phyloP scores from a whole-genome alignment of 1,140 invertebrate species.

The Halyomorpha halys region DNA sequence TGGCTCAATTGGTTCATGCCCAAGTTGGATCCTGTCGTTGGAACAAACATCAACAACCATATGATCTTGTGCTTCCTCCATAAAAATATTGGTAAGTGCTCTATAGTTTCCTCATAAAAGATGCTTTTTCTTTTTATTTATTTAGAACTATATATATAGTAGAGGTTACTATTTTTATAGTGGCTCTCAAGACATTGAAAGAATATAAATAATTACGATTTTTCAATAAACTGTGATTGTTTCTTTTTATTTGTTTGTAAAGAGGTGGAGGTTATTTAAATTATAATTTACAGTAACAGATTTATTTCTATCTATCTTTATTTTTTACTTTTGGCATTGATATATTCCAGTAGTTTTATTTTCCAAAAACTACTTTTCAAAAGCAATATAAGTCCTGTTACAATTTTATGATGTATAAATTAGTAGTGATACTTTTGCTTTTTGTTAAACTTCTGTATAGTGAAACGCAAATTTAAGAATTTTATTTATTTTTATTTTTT shows the following conservation, averaged over 20 bases:
- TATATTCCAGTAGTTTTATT: neutral
- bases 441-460: neutral
- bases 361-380: neutral
- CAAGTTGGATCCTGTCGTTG: constrained; percentile 36
- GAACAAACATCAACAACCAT: constrained; percentile 38
- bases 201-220: no score
- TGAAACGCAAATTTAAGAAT: no score
- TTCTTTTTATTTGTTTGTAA: no score
- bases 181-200: no score
- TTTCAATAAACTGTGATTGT: no score
- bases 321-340: no score
- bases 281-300: no score
- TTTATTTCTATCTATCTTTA: no score
- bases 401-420: neutral
- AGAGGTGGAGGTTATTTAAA: no score
- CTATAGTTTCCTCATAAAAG: neutral
- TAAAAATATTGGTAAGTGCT: constrained; percentile 31
- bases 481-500: constrained; percentile 3
- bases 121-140: no score
- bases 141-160: no score
- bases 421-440: neutral
- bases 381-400: neutral
- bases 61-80: constrained; percentile 37
- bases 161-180: no score
- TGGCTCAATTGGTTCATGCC: constrained; percentile 42